These are phyloP conservation scores for Semnornis frantzii DNA, from an alignment of 2,113 vertebrate genomes.

Conservation along the genomic window DNA sequence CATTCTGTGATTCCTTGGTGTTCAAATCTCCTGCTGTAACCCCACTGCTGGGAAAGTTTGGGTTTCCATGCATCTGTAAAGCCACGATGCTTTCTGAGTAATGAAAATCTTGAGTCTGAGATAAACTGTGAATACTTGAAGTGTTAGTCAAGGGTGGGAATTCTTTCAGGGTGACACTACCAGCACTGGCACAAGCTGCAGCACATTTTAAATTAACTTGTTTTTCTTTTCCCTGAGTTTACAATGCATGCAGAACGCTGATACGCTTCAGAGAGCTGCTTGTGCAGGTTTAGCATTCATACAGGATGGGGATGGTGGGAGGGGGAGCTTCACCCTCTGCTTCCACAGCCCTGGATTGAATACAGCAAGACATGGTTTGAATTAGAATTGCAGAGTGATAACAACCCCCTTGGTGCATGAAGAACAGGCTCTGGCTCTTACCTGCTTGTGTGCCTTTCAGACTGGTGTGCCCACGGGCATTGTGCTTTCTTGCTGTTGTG, in stretches of 20 bases:
- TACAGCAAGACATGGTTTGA: neutral
- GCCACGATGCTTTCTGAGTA: neutral
- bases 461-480: fast-evolving
- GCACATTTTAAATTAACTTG: constrained; percentile 20
- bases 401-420: fast-evolving
- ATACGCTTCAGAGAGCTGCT: constrained; percentile 7
- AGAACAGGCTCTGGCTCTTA: neutral
- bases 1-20: neutral
- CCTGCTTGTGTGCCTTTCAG: neutral
- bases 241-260: constrained; percentile 22
- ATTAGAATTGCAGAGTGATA: neutral
- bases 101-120: neutral
- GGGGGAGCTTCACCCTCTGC: neutral
- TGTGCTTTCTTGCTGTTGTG: neutral
- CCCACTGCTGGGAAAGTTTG: neutral
- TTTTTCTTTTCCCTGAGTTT: neutral
- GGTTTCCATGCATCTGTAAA: neutral
- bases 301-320: neutral
- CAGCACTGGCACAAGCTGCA: neutral
- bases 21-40: neutral
- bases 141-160: neutral
- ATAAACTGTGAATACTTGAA: constrained; percentile 9
- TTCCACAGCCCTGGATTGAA: neutral
- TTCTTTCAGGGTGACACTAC: constrained; percentile 12
- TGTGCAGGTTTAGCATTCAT: neutral